These are phyloP conservation scores for Brienomyrus brachyistius DNA, from an alignment of 2,113 vertebrate species.

Conservation along the genomic window DNA sequence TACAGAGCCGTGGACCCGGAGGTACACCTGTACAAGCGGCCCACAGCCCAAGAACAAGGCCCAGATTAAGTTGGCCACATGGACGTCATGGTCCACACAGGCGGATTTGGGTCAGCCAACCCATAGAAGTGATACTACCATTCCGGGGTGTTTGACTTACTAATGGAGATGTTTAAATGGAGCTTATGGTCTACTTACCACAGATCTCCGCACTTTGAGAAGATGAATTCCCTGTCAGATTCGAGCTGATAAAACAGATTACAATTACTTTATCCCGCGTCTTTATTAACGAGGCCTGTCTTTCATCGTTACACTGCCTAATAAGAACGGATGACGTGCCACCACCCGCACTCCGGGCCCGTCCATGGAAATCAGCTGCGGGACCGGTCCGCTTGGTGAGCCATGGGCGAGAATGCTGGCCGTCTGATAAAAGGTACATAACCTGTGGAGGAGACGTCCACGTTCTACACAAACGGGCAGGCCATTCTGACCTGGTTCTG, in stretches of 20 bases:
- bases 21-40: not conserved
- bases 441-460: not conserved
- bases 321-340: slow-evolving; percentile 71
- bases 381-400: not conserved
- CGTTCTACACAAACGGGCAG: not conserved
- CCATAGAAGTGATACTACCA: not conserved
- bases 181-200: slow-evolving; percentile 70
- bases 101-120: not conserved
- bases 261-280: slow-evolving; percentile 70
- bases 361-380: not conserved
- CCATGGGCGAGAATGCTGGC: not conserved
- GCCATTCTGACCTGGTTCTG: not conserved
- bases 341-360: slow-evolving; percentile 57
- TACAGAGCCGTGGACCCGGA: not conserved
- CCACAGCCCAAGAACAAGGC: not conserved
- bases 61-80: not conserved
- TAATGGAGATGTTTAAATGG: slow-evolving; percentile 66
- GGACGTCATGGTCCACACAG: not conserved
- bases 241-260: slow-evolving; percentile 75
- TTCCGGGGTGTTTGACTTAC: slow-evolving; percentile 48
- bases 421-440: not conserved
- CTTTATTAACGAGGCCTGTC: slow-evolving; percentile 74
- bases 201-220: slow-evolving; percentile 58
- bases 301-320: slow-evolving; percentile 68
- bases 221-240: slow-evolving; percentile 72